Evolutionary conservation across 1,140 invertebrate species (phyloP).

Genomic region (Brachionus rotundiformis): DNA sequence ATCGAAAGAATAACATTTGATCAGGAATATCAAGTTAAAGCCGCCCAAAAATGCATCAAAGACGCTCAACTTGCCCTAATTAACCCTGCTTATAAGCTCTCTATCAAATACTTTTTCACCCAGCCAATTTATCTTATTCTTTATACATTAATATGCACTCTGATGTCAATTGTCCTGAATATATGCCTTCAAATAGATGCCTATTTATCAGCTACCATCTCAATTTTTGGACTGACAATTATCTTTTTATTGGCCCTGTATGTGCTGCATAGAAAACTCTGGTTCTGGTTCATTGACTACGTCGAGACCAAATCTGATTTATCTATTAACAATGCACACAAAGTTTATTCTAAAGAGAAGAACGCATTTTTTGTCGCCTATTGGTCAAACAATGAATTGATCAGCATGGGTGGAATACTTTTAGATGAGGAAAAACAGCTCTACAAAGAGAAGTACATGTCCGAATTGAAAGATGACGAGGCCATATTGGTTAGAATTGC

Average conservation of each 20-base stretch:
- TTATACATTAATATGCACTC: neutral
- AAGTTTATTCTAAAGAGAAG: neutral
- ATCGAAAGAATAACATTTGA: conserved; percentile 12
- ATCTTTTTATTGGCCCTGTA: neutral
- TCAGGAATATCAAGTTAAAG: neutral
- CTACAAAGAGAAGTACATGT: neutral
- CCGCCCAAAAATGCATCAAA: conserved; percentile 4
- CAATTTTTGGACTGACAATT: neutral
- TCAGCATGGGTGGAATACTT: neutral
- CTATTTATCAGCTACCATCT: neutral
- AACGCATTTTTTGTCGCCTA: conserved; percentile 15
- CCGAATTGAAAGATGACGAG: neutral
- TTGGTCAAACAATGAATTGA: neutral
- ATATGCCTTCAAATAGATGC: neutral
- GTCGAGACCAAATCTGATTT: neutral
- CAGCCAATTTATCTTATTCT: neutral
- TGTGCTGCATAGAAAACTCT: neutral
- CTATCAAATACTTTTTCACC: neutral
- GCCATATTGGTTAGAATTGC: neutral
- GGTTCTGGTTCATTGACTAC: neutral
- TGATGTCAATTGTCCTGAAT: neutral
- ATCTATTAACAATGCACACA: neutral
- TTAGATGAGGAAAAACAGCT: neutral
- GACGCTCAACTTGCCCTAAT: neutral
- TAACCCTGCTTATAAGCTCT: neutral